Conservation (phyloP, 2,797 vertebrate genomes). For the Harpagifer antarcticus region DNA sequence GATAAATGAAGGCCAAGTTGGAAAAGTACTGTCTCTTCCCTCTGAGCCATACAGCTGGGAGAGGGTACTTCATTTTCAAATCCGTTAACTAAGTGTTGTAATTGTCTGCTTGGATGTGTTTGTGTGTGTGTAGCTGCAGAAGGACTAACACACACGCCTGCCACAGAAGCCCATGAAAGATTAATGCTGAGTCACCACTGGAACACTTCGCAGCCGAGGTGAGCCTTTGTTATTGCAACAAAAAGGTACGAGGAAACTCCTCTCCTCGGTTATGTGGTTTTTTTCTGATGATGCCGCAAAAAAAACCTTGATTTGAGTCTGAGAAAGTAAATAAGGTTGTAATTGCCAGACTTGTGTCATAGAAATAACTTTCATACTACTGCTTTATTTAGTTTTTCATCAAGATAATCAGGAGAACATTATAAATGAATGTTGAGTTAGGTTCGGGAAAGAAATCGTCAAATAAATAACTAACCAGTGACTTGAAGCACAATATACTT, state of each 20-base stretch:
- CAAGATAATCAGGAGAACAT: background rate
- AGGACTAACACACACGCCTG: conserved; percentile 12
- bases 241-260: conserved; percentile 31
- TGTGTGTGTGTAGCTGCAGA: conserved; percentile 43
- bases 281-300: background rate
- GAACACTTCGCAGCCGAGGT: conserved; percentile 36
- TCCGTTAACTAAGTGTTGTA: conserved; percentile 66
- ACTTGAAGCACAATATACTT: no score
- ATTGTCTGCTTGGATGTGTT: conserved; percentile 50
- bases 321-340: background rate
- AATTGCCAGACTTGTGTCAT: background rate
- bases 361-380: background rate
- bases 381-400: background rate
- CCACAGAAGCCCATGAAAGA: conserved; percentile 71
- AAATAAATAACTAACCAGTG: no score
- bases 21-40: conserved; percentile 48
- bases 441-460: no score
- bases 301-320: background rate
- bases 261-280: background rate
- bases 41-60: conserved; percentile 41
- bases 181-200: conserved; percentile 67
- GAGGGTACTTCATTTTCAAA: conserved; percentile 57
- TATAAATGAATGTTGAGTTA: background rate
- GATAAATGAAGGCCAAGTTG: conserved; percentile 47
- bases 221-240: conserved; percentile 48